Base-by-base conservation (phyloP, 2,888 invertebrate species). In the Heliothis peltigera region DNA sequence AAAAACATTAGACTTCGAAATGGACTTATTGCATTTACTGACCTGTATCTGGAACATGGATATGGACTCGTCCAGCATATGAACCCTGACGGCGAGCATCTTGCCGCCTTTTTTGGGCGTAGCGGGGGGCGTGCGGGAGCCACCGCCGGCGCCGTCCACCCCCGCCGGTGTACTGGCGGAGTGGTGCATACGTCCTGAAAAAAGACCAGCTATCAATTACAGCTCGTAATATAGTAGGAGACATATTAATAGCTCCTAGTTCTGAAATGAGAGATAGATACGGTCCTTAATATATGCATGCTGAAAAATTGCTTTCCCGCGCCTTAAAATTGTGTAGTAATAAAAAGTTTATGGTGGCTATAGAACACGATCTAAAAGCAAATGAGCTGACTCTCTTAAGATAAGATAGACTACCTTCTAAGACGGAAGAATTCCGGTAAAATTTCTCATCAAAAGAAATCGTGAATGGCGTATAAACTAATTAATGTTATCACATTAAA, bases 31-130 rank as follows among this genome's bases (percentile, higher is more conserved):
- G 18, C 8, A 15, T 12, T 2, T 54, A 4, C 96, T 93, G 88
- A 98, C 98, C 97, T 98, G 98, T 80, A 98, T 97, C 96, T 98
- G 98, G 93, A 98, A 98, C 96, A 98, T 97, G 81, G 98, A 98
- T 88, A 98, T 96, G 57, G 97, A 96, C 92, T 98, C 98, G 90
- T 98, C 98, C 79, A 98, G 95, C 98, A 98, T 98, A 93, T 98
- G 98, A 61, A 98, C 97, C 80, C 98, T 95, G 73, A 98, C 97
- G 59, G 98, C 98, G 73, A 98, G 95, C 97, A 98, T 98, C 93
- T 98, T 98, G 88, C 98, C 98, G 82, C 97, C 97, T 86, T 97
- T 98, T 84, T 97, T 96, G 60, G 97, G 97, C 79, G 98, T 97
- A 78, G 97, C 96, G 57, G 97, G 97, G 66, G 97, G 97, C 75